Conservation (phyloP, 2,113 vertebrate species). For the Chiloscyllium plagiosum region DNA sequence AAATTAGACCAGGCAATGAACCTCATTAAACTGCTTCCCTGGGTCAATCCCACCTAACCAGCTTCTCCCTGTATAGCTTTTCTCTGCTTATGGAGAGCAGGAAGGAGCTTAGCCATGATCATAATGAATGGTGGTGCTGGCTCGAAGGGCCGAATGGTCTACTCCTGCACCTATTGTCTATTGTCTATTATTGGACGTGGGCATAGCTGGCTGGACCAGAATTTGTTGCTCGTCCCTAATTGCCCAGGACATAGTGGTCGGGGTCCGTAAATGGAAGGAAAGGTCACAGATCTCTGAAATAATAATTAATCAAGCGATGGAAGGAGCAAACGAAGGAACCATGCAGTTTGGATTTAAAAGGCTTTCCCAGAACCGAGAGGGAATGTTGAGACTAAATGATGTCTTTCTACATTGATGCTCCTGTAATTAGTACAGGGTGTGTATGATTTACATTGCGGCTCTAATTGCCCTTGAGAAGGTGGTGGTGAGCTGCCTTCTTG, state of each 20-base stretch:
- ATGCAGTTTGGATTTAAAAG: not conserved
- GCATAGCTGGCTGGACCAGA: not conserved
- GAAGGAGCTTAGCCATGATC: no score
- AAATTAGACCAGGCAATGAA: not conserved
- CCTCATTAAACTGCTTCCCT: not conserved
- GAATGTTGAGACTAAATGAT: not conserved
- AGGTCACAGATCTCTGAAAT: not conserved
- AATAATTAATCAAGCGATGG: not conserved
- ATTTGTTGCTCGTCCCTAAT: not conserved
- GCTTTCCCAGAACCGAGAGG: not conserved
- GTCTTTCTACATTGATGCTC: not conserved
- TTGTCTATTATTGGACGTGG: no score
- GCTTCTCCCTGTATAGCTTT: not conserved
- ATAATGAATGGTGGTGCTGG: no score
- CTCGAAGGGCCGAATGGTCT: no score
- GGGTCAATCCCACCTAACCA: not conserved
- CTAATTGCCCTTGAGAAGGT: not conserved
- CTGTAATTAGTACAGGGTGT: not conserved
- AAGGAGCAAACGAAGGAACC: not conserved
- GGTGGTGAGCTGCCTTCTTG: not conserved
- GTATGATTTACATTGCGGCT: not conserved
- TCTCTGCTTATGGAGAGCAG: not conserved
- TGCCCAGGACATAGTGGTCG: not conserved
- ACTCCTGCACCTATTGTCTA: no score
- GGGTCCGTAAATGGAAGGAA: not conserved